Conservation (phyloP, 2,888 invertebrate genomes). For the Drosophila melanosoma region DNA sequence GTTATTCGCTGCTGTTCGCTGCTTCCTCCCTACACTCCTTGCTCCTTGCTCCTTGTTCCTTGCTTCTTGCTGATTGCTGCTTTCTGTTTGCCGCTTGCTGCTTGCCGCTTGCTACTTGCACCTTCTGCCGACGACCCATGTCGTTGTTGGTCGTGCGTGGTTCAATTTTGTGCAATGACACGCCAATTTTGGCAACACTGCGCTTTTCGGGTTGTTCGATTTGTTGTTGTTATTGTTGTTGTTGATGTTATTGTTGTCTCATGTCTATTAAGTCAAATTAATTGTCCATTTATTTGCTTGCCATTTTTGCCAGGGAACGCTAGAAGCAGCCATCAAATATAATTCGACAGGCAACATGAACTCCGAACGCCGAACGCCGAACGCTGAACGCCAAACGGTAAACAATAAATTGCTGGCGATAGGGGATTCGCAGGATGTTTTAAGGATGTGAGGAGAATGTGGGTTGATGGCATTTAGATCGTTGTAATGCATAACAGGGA, state of each 20-base stretch:
- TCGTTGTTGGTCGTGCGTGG: conserved; percentile 38
- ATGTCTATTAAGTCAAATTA: conserved; percentile 80
- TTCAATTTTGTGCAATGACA: conserved; percentile 57
- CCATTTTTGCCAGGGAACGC: conserved; percentile 44
- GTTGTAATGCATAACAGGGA: conserved; percentile 21
- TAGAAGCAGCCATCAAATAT: conserved; percentile 71
- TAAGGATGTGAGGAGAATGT: no score
- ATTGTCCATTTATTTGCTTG: conserved; percentile 78
- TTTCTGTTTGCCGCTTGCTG: neutral
- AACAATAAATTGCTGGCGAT: conserved; percentile 18
- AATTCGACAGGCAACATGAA: conserved; percentile 77
- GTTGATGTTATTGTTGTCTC: conserved; percentile 34
- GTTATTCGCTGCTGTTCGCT: conserved; percentile 5
- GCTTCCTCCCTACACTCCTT: neutral
- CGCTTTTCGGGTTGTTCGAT: conserved; percentile 13
- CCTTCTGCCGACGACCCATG: neutral
- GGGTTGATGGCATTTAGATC: conserved; percentile 1
- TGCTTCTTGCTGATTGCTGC: neutral
- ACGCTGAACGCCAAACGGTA: conserved; percentile 13
- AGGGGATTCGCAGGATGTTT: neutral
- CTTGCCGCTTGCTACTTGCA: neutral
- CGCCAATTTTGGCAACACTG: conserved; percentile 40
- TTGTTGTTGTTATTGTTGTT: neutral
- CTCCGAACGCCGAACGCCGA: conserved; percentile 13
- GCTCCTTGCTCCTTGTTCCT: neutral